Conservation (phyloP, 2,113 vertebrate species). For the Diadophis punctatus region DNA sequence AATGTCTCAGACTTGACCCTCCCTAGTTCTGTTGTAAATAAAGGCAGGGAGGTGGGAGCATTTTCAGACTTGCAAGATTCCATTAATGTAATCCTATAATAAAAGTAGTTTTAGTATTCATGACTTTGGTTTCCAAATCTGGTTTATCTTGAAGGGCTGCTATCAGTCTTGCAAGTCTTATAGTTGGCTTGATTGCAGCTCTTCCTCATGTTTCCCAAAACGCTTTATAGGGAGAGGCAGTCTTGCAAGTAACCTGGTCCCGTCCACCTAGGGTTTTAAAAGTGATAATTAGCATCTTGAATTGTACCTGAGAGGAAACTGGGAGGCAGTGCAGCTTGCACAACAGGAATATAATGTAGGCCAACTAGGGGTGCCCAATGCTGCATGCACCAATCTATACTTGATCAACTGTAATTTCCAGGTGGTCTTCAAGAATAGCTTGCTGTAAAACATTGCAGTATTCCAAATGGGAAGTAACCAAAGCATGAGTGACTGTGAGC, state of each 20-base stretch:
- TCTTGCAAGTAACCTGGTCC: background rate
- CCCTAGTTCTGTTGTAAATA: background rate
- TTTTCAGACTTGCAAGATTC: background rate
- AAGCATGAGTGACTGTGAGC: background rate
- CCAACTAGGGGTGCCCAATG: background rate
- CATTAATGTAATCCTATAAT: background rate
- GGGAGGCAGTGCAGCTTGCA: background rate
- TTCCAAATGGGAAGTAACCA: background rate
- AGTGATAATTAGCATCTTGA: background rate
- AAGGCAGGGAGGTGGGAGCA: background rate
- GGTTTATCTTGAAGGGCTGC: background rate
- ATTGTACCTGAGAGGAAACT: background rate
- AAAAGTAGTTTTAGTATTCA: background rate
- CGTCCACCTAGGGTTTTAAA: background rate
- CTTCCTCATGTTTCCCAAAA: background rate
- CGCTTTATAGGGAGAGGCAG: background rate
- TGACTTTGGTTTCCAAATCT: background rate
- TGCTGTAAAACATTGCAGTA: background rate
- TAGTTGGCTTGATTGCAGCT: background rate
- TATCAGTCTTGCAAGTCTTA: background rate
- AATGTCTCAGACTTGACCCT: background rate
- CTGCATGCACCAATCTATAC: background rate
- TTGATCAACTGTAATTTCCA: background rate
- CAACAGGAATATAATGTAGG: background rate
- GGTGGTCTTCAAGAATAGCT: background rate